Evolutionary conservation across 37 sponge, comb jelly and placozoan species (phyloP), one percentile per base, ranked within the genome.

Genomic region (Geodia barretti): DNA sequence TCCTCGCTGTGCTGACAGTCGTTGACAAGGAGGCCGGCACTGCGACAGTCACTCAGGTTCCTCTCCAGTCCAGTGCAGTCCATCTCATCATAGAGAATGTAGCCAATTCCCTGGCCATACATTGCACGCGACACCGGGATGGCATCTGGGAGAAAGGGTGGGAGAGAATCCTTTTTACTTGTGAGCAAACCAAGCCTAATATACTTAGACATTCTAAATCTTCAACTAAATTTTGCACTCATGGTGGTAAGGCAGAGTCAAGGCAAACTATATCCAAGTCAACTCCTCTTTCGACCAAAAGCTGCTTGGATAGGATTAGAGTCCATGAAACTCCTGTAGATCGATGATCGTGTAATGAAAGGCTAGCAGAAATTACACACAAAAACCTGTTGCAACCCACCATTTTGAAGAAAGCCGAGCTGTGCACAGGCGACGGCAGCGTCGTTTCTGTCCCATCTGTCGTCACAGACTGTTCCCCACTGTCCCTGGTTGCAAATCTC

Each of bases 381-480:
- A 19, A 11, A 11, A 58, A 72, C 7, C 8, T n/a, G n/a, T n/a
- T 32, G 41, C 5, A n/a, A 37, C 47, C 31, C 25, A 83, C 83
- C 58, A 9, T 74, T 37, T 65, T 36, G 31, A n/a, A 32, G 8
- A 37, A 62, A 85, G 8, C 79, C 79, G 71, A 86, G 71, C 40
- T 78, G 78, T 25, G 43, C 23, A 54, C 86, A 86, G n/a, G 72
- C 71, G 4, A 86, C 86, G 0, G 43, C 39, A 4, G 86, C 86
- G 26, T 86, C 86, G 4, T 0, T 30, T 5, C 23, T 42, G 30
- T 71, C 86, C 79, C 79, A 86, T 20, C 23, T 28, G 73, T 86
- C 86, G 63, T 86, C 86, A 86, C 86, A 86, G 33, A 86, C 30
- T 11, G 86, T 86, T 8, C 86, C 86, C 34, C 24, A 86, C 54